A percentile compares a stretch with the other conserved stretches of the same genome.
phyloP scores from a whole-genome alignment of 2,888 invertebrate species.

The Phymatocera aterrima region DNA sequence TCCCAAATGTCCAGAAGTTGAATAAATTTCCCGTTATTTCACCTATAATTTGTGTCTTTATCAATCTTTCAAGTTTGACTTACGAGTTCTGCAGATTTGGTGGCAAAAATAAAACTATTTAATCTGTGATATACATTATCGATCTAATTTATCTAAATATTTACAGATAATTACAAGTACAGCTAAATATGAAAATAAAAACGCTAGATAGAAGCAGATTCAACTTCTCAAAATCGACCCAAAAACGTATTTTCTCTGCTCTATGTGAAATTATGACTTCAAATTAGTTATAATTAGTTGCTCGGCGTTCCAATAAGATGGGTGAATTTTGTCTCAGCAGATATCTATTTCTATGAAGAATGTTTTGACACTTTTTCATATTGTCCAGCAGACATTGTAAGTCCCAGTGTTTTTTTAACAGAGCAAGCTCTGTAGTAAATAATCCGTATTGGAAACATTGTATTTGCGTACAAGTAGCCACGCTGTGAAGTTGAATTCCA shows the following conservation, averaged over 20 bases:
- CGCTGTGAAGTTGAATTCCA: slow-evolving; percentile 86
- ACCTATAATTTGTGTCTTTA: neutral
- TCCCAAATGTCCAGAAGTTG: neutral
- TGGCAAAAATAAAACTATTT: too few relatives aligned
- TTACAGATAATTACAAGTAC: slow-evolving; percentile 12
- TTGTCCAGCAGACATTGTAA: slow-evolving; percentile 82
- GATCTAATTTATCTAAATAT: slow-evolving; percentile 1
- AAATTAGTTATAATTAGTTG: neutral
- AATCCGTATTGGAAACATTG: slow-evolving; percentile 90
- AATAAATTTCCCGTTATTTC: neutral
- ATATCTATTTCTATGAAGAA: slow-evolving; percentile 77
- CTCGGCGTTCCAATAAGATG: slow-evolving; percentile 50
- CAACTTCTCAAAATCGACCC: too few relatives aligned
- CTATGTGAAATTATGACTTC: neutral
- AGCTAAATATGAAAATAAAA: too few relatives aligned
- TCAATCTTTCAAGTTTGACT: neutral
- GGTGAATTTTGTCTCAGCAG: slow-evolving; percentile 72
- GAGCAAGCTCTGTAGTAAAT: slow-evolving; percentile 85
- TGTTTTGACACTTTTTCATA: slow-evolving; percentile 77
- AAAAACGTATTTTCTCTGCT: too few relatives aligned
- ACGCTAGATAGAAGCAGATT: too few relatives aligned
- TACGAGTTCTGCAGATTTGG: too few relatives aligned
- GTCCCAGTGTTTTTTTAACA: slow-evolving; percentile 90
- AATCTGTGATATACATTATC: neutral
- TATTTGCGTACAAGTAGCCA: slow-evolving; percentile 88